Evolutionary conservation across 1,140 invertebrate species (phyloP), one percentile per base, ranked within the genome.

Genomic region (Olivierus martensii): DNA sequence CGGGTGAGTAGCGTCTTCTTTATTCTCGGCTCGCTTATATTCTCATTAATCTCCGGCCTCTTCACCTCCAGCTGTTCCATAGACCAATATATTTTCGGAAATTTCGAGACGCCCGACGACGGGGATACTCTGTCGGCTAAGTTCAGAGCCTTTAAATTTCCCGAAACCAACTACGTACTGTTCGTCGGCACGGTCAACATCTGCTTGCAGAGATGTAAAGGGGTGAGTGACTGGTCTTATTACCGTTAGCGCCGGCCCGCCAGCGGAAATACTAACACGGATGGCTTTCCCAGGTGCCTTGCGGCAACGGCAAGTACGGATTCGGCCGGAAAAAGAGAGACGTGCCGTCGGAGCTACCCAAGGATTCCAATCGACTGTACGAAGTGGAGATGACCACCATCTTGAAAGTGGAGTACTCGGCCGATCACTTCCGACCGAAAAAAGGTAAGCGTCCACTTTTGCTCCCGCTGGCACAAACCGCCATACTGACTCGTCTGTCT

Each of bases 101-200:
- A 93, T 69, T 94, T 94, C 71, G 78, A 86, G 59, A 88, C 87
- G 0, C 70, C 79, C 0, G 81, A 89, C 63, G 52, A 53, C 39
- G 88, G 87, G 0, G 84, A 92, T 65, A 81, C 82, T 58, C 69
- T 93, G 42, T 79, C 79, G 9, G 88, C 88, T 5, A 88, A 89
- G 70, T 62, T 62, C 69, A 75, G 84, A 56, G 88, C 89, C 7
- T 94, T 94, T 71, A 93, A 93, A 46, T 94, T 93, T 68, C 88
- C 88, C 1, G 88, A 92, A 64, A 87, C 86, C 3, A 88, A 83
- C 15, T 93, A 89, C 62, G 87, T 94, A 3, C 83, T 91, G 61
- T 94, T 94, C 69, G 81, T 82, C 53, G 87, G 86, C 19, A 91
- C 87, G 1, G 87, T 92, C 18, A 89, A 85, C 61, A 87, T 93